A percentile compares a stretch with the other conserved stretches of the same genome.
Evolutionary conservation across 2,113 vertebrate genomes (phyloP).

Genomic region (Rallus limicola): DNA sequence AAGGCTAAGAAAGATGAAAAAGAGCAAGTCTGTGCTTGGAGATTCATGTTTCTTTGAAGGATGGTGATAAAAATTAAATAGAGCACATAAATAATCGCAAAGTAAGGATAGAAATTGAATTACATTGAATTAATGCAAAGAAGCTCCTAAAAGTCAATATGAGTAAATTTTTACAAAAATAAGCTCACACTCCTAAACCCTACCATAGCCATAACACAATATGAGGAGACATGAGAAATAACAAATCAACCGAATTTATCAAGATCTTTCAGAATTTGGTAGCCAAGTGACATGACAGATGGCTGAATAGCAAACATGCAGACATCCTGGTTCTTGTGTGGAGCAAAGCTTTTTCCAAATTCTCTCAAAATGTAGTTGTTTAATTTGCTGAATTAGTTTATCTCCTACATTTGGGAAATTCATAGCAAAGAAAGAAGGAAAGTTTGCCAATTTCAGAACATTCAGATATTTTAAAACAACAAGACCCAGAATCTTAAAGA

Average conservation of each 20-base stretch:
- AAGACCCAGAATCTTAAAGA: neutral
- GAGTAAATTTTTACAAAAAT: neutral
- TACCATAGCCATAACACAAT: neutral
- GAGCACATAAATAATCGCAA: neutral
- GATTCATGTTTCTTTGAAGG: neutral
- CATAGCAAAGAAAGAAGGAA: neutral
- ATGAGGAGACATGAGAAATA: neutral
- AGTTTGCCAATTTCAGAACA: neutral
- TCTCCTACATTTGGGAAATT: neutral
- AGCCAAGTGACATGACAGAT: constrained; percentile 15
- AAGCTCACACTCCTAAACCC: neutral
- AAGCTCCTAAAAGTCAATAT: neutral
- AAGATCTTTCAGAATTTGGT: neutral
- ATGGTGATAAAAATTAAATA: neutral
- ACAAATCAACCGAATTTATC: neutral
- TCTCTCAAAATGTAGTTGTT: neutral
- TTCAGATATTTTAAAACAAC: neutral
- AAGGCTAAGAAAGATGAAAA: neutral
- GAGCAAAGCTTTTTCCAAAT: neutral
- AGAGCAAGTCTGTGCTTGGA: neutral
- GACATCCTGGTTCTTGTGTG: neutral
- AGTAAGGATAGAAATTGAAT: neutral
- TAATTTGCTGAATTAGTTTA: constrained; percentile 25
- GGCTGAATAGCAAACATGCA: neutral
- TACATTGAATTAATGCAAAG: neutral